Evolutionary conservation across 2,797 vertebrate genomes (phyloP), one percentile per base, ranked within the genome.

Genomic region (Syndactyla subalaris): DNA sequence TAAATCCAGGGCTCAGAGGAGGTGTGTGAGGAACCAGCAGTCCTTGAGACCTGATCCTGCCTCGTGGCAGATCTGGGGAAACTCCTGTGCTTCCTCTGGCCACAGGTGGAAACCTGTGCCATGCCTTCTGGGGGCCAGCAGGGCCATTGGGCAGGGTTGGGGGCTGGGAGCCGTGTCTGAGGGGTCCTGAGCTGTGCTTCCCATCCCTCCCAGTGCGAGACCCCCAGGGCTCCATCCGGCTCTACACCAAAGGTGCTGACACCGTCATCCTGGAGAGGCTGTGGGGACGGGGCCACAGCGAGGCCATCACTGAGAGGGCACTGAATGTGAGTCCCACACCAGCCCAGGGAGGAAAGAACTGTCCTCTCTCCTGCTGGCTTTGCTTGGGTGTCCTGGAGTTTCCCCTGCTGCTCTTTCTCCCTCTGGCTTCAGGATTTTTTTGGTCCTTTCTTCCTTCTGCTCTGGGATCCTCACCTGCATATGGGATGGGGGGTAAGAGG

Each of bases 181-280:
- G n/a, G 16, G 48, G 63, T 27, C 45, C 55, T 41, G 6, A 93
- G 26, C 18, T 55, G 51, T 66, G 61, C 65, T 39, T 87, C 52
- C 55, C 41, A 19, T 88, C 67, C 43, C 92, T 89, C 67, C 27
- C 97, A 99, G 99, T 99, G 87, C 97, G 98, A 59, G 98, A 98
- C 71, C 99, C 99, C 4, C 98, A 98, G 77, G 99, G 99, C 59
- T 96, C 77, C 32, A 97, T 99, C 96, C 98, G 98, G 83, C 98
- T 99, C 30, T 99, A 99, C 97, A 99, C 98, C 93, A 99, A 99
- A 94, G 99, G 99, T 21, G 99, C 99, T 0, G 99, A 99, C 97
- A 98, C 97, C 0, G 98, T 99, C 89, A 98, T 99, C 94, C 96
- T 99, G 74, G 97, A 98, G 89, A 98, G 99, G 59, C 97, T 99